These are phyloP conservation scores for Dascillus cervinus DNA, from an alignment of 2,888 invertebrate species.

Conservation along the genomic window DNA sequence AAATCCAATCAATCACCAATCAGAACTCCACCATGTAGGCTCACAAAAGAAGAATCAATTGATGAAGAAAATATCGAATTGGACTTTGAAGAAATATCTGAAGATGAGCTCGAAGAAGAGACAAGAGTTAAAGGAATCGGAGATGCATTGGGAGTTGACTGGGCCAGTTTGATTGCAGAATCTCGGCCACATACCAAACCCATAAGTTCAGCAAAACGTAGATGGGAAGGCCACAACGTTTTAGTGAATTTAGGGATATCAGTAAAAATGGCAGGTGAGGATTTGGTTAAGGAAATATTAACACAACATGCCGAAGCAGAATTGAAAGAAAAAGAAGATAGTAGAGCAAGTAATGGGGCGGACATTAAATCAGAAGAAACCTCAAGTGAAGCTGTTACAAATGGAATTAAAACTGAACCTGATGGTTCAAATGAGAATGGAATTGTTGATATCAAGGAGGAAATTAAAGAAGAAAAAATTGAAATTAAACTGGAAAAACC, in stretches of 20 bases:
- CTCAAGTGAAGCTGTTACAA: conserved; percentile 12
- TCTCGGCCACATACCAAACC: conserved; percentile 51
- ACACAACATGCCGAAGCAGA: conserved; percentile 34
- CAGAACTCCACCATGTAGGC: conserved; percentile 19
- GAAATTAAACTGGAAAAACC: conserved; percentile 19
- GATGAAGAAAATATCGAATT: conserved; percentile 68
- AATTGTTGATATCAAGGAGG: conserved; percentile 3
- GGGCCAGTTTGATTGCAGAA: conserved; percentile 83
- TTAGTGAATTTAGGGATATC: conserved; percentile 77
- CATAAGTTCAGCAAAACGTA: conserved; percentile 55
- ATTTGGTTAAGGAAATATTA: conserved; percentile 46
- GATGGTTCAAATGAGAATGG: conserved; percentile 23
- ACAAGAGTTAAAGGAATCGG: conserved; percentile 67
- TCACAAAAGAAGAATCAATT: conserved; percentile 45
- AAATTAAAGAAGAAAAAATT: conserved; percentile 22
- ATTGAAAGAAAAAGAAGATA: conserved; percentile 21
- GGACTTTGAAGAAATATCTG: conserved; percentile 86
- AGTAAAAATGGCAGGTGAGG: conserved; percentile 65
- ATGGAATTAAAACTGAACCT: conserved; percentile 6
- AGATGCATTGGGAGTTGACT: conserved; percentile 92
- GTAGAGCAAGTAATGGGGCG: conserved; percentile 10
- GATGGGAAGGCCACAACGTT: conserved; percentile 75
- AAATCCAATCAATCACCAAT: conserved; percentile 32
- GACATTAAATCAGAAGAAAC: conserved; percentile 6
- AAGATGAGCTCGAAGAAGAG: conserved; percentile 82